phyloP scores from a whole-genome alignment of 2,888 invertebrate genomes.

The Therioaphis trifolii region DNA sequence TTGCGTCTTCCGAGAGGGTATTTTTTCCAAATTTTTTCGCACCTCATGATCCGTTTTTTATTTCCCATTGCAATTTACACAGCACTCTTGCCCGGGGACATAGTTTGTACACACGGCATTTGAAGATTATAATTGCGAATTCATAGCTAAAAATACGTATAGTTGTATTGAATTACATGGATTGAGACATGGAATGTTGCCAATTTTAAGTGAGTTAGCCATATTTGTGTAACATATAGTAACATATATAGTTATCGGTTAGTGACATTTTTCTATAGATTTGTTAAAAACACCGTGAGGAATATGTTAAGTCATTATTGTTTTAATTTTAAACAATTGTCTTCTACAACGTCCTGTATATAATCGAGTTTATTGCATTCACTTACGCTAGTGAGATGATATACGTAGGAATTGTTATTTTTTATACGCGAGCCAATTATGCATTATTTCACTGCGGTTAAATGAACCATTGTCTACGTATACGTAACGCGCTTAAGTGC shows the following conservation, averaged over 20 bases:
- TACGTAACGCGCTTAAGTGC: not conserved
- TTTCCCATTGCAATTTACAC: not conserved
- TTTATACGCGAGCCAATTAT: not conserved
- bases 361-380: not conserved
- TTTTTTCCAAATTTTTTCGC: not conserved
- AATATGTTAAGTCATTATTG: not conserved
- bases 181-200: conserved; percentile 45
- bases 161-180: conserved; percentile 57
- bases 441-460: not conserved
- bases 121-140: conserved; percentile 58
- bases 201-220: conserved; percentile 50
- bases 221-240: conserved; percentile 50
- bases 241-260: conserved; percentile 43
- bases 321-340: not conserved
- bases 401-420: not conserved
- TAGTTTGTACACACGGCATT: conserved; percentile 14
- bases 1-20: not conserved
- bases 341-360: not conserved
- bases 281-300: not conserved
- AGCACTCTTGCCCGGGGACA: not conserved
- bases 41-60: not conserved
- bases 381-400: not conserved
- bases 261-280: conserved; percentile 23
- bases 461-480: not conserved
- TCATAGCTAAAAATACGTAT: conserved; percentile 57